Base-by-base conservation (phyloP, 2,888 invertebrate genomes). In the Phoenoteleia sp. region DNA sequence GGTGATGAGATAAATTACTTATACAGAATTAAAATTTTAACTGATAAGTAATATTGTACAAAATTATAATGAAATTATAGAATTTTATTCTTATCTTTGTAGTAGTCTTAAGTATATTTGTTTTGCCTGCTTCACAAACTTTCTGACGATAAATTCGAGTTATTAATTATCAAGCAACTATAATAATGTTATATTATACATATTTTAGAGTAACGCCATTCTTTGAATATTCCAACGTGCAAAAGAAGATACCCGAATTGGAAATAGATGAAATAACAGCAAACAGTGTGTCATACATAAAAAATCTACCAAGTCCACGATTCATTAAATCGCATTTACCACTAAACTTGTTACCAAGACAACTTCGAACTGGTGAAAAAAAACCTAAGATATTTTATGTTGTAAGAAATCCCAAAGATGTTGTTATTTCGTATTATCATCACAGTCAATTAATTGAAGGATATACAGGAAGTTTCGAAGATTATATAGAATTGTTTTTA, bases 321-420 rank as follows among this genome's bases (percentile, higher is more conserved):
- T 95, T 95, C 86, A 95, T 96, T 56, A 96, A 96, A 91, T 95
- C 96, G 0, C 96, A 96, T 89, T 92, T 96, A 42, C 96, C 96
- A 0, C 94, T 95, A 66, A 94, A 95, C 0, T 91, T 96, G 21
- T 91, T 96, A n/a, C 96, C 96, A 0, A 93, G 86, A 69, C 95
- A 94, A 86, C 91, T 94, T 45, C 91, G 92, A 74, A 92, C 89
- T n/a, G 92, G 92, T 11, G 88, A 89, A 15, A 94, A 92, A 76
- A 93, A 91, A 72, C 94, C 94, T 1, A 94, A 98, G 97, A 96
- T 98, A 19, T 96, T 99, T 84, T 99, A 98, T 93, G 96, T 97
- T 0, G 96, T 97, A 0, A 95, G 99, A 60, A 98, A 99, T 94
- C 98, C 98, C 0, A 98, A 98, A 93, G 99, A 99, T 92, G 96